phyloP scores from a whole-genome alignment of 2,113 vertebrate species.

The Rhea pennata region DNA sequence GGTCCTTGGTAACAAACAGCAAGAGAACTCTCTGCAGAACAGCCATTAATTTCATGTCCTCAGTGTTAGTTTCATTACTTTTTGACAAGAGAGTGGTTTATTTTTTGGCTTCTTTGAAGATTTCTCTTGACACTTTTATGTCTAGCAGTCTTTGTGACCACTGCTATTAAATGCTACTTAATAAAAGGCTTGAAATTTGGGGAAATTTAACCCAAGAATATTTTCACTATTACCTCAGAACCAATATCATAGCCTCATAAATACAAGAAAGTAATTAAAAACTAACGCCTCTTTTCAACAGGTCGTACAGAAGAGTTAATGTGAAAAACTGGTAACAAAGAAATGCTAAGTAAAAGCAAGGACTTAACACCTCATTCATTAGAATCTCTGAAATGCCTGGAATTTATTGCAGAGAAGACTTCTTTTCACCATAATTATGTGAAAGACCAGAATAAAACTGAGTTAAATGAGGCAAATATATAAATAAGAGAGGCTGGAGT shows the following conservation, averaged over 20 bases:
- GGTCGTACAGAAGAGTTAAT: not conserved
- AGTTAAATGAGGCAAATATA: conserved; percentile 62
- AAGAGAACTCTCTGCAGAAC: not conserved
- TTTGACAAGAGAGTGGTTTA: not conserved
- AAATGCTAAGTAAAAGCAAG: not conserved
- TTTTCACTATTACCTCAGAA: not conserved
- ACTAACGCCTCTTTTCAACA: not conserved
- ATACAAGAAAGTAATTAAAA: not conserved
- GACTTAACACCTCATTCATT: conserved; percentile 40
- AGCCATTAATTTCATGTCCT: not conserved
- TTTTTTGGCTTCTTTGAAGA: not conserved
- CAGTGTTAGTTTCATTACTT: not conserved
- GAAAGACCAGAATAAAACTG: conserved; percentile 52
- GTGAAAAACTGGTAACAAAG: not conserved
- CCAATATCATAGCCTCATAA: not conserved
- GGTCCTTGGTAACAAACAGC: not conserved
- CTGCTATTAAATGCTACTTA: not conserved
- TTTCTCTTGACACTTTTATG: not conserved
- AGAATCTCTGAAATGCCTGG: conserved; percentile 24
- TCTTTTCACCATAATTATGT: conserved; percentile 36
- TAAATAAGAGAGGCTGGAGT: conserved; percentile 54
- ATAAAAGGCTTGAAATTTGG: not conserved
- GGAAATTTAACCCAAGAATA: not conserved
- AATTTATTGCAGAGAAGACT: conserved; percentile 23
- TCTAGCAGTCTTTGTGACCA: not conserved